Evolutionary conservation across 2,113 vertebrate species (phyloP).

Genomic region (Pterocles orientalis): DNA sequence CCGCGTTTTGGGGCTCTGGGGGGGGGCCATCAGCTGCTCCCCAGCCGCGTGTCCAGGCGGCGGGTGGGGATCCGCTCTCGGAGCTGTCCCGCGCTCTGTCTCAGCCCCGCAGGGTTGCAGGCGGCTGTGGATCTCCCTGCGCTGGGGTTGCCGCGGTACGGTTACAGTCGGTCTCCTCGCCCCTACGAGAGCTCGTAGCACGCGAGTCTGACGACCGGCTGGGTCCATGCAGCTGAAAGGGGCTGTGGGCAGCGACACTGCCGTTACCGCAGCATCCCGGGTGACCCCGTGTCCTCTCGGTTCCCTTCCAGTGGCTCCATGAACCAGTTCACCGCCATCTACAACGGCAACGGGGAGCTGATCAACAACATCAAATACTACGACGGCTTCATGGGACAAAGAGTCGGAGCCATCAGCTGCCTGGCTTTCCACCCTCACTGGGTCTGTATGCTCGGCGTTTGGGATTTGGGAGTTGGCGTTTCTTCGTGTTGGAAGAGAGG

Average conservation of each 20-base stretch:
- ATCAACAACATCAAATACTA: constrained; percentile 99
- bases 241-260: accelerated
- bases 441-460: constrained; percentile 75
- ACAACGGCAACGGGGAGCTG: constrained; percentile 90
- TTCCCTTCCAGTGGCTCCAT: constrained; percentile 88
- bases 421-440: constrained; percentile 97
- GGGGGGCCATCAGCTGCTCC: neutral
- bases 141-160: neutral
- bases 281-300: neutral
- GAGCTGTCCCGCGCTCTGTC: accelerated
- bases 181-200: accelerated
- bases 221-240: neutral
- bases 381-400: constrained; percentile 97
- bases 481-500: neutral
- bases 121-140: too few species aligned
- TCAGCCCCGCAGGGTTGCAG: too few species aligned
- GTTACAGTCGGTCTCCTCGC: neutral
- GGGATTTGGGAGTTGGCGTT: neutral
- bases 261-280: accelerated
- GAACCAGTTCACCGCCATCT: constrained; percentile 99
- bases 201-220: neutral
- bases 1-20: neutral
- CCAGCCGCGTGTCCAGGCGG: neutral
- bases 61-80: neutral
- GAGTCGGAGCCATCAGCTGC: constrained; percentile 98